phyloP scores from a whole-genome alignment of 1,140 invertebrate genomes.

The Pseudachorutes palmiensis region DNA sequence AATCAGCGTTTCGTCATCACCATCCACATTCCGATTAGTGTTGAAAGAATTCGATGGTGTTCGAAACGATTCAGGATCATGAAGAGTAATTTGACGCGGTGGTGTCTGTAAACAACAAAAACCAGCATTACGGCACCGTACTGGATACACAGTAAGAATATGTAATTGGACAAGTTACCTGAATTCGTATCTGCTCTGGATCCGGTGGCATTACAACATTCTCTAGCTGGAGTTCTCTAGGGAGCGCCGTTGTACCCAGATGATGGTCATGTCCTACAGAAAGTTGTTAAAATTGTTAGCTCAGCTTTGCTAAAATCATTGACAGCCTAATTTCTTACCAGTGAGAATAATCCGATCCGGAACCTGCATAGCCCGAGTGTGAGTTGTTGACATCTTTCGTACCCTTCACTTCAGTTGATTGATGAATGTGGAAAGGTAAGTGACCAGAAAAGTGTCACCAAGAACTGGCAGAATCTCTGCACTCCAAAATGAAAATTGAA shows the following conservation, averaged over 20 bases:
- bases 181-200: constrained; percentile 60
- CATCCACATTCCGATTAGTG: constrained; percentile 19
- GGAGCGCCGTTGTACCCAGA: constrained; percentile 64
- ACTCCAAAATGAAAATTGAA: no score
- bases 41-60: constrained; percentile 12
- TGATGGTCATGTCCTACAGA: constrained; percentile 65
- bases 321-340: constrained; percentile 44
- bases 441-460: no score
- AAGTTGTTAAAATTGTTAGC: constrained; percentile 7
- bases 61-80: constrained; percentile 19
- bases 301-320: background rate
- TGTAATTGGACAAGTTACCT: constrained; percentile 41
- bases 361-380: constrained; percentile 61
- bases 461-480: no score
- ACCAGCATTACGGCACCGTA: background rate
- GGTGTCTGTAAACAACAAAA: constrained; percentile 33
- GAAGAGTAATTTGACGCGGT: constrained; percentile 39
- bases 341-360: constrained; percentile 80
- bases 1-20: constrained; percentile 33
- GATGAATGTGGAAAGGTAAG: no score
- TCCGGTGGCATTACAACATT: constrained; percentile 66
- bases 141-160: background rate
- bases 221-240: constrained; percentile 72
- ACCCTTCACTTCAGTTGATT: no score
- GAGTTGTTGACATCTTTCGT: background rate